These are phyloP conservation scores for Elmis aenea DNA, from an alignment of 2,888 invertebrate species.

Conservation along the genomic window DNA sequence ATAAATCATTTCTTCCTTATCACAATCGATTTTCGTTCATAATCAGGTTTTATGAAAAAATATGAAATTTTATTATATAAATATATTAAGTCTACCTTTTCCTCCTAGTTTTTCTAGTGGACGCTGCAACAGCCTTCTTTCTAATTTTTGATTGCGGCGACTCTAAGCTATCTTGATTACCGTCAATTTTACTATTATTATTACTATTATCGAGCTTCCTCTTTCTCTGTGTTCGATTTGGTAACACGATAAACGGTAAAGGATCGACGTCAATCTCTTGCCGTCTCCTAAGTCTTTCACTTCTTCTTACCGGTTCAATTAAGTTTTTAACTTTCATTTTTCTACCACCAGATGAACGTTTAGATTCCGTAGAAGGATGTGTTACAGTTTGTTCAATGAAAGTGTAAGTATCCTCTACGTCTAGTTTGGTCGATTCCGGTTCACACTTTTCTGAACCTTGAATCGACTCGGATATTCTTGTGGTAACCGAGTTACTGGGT, in stretches of 20 bases:
- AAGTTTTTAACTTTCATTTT: slow-evolving; percentile 29
- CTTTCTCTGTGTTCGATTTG: slow-evolving; percentile 32
- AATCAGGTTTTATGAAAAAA: too few species aligned
- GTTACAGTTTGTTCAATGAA: too few species aligned
- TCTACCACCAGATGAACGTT: slow-evolving; percentile 2
- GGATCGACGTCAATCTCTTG: slow-evolving; percentile 38
- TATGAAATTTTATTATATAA: too few species aligned
- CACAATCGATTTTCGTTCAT: too few species aligned
- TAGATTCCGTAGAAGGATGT: slow-evolving; percentile 26
- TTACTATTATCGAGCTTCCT: slow-evolving; percentile 21
- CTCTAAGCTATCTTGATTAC: slow-evolving; percentile 17
- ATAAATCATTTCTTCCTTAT: too few species aligned
- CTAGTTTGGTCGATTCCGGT: slow-evolving; percentile 5
- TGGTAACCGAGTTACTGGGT: slow-evolving; percentile 20
- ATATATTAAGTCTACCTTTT: too few species aligned
- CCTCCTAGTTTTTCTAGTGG: slow-evolving; percentile 11
- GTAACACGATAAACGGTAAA: slow-evolving; percentile 23
- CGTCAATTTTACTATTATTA: slow-evolving; percentile 14
- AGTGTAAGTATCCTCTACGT: slow-evolving; percentile 16
- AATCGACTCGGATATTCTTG: slow-evolving; percentile 24
- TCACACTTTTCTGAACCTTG: slow-evolving; percentile 6
- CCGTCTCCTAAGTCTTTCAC: slow-evolving; percentile 40
- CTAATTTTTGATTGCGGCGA: slow-evolving; percentile 36
- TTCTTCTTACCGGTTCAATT: slow-evolving; percentile 36
- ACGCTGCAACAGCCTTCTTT: slow-evolving; percentile 29